Base-by-base conservation (phyloP, 2,113 vertebrate species). In the Balaeniceps rex region DNA sequence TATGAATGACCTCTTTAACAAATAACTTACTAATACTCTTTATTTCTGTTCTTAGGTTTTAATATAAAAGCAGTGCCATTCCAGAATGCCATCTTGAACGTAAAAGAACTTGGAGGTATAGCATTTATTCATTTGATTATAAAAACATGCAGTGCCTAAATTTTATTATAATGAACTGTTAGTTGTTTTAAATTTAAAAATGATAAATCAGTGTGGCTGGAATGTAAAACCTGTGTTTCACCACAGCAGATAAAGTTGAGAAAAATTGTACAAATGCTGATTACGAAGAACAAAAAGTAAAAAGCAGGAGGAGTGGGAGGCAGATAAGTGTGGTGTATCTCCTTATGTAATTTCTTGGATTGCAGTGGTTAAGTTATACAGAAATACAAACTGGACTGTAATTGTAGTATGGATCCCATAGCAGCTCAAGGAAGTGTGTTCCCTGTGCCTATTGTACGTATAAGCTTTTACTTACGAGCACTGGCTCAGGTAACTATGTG, bases 91-190 rank as follows among this genome's bases (percentile, higher is more conserved):
- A 98, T 99, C 98, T 98, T 99, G 98, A 99, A 99, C 93, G 99
- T 99, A 87, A 99, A 99, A 98, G 99, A 99, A 98, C 99, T 99
- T 74, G 99, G 99, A 99, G 99, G 99, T 99, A 99, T 97, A 97
- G 68, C 52, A 40, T 93, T 94, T 97, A 76, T 91, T 97, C 1
- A 58, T 83, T 95, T 71, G 19, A 14, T 83, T 58, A 38, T 85
- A 54, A 82, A 87, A 91, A 81, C 36, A 40, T 77, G 14, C 65
- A 47, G 8, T 81, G 18, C 85, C 42, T 77, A 69, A 84, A 80
- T 38, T 21, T 72, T 12, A 34, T 74, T 14, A 7, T 38, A 65
- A 12, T 36, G 40, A 80, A 82, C 13, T 64, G 10, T 38, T 60
- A 49, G 5, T 54, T 91, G 5, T 66, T 92, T 80, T 34, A 70